phyloP scores from a whole-genome alignment of 2,113 vertebrate species.

The Psilopsiagon aymara region DNA sequence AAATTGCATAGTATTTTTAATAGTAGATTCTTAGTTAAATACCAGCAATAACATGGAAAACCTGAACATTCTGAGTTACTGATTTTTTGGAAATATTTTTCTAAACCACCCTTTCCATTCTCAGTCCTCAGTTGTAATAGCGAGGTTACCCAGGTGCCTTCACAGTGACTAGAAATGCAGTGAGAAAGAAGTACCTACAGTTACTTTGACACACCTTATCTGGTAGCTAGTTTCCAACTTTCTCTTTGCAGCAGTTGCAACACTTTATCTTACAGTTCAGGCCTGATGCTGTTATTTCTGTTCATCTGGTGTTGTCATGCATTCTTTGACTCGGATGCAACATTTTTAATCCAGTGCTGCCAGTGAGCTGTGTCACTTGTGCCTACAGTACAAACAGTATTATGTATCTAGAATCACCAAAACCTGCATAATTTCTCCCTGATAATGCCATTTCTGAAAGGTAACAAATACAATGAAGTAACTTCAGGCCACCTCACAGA shows the following conservation, averaged over 20 bases:
- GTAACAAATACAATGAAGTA: accelerated
- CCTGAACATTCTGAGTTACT: not conserved
- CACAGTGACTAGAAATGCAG: not conserved
- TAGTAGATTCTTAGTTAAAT: not conserved
- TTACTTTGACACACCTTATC: not conserved
- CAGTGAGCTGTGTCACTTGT: not conserved
- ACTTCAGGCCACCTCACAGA: not conserved
- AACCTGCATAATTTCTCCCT: accelerated
- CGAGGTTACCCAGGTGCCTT: not conserved
- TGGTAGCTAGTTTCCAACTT: not conserved
- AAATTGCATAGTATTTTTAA: not conserved
- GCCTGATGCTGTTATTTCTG: not conserved
- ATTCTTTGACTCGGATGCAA: not conserved
- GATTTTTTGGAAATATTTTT: not conserved
- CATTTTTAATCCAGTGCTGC: not conserved
- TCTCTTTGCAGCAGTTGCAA: not conserved
- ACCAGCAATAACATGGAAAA: not conserved
- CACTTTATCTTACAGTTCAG: not conserved
- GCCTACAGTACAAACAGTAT: not conserved
- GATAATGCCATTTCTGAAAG: not conserved
- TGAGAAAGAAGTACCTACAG: not conserved
- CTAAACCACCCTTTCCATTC: not conserved
- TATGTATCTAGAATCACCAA: not conserved
- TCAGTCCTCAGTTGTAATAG: not conserved
- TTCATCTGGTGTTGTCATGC: not conserved